Conservation (phyloP, 2,113 vertebrate species). For the Chroicocephalus ridibundus region DNA sequence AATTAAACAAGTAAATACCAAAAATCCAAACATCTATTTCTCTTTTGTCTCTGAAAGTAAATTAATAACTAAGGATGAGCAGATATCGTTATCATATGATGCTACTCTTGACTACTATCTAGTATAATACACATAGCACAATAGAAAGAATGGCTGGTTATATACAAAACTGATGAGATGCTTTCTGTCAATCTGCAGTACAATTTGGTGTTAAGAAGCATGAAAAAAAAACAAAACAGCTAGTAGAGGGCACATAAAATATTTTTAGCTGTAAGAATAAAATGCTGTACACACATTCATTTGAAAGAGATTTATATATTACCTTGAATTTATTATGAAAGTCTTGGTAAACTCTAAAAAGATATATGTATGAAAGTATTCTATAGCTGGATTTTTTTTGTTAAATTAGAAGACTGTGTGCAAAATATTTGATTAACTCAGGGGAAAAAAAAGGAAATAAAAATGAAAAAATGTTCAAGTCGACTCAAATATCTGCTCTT, state of each 20-base stretch:
- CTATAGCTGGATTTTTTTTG: neutral
- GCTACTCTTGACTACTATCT: neutral
- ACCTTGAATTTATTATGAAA: neutral
- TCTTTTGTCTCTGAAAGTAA: neutral
- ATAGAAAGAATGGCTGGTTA: neutral
- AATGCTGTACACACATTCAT: neutral
- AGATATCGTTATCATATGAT: neutral
- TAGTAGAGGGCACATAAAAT: neutral
- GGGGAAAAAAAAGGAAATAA: neutral
- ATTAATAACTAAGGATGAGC: neutral
- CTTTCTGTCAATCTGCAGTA: neutral
- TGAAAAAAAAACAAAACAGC: neutral
- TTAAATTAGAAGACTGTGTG: neutral
- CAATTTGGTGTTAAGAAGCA: neutral
- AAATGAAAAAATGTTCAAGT: neutral
- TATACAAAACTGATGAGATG: neutral
- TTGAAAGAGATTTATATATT: neutral
- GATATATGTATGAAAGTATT: neutral
- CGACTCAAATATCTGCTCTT: neutral
- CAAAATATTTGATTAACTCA: neutral
- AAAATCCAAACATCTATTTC: neutral
- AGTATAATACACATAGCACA: neutral
- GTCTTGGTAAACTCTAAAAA: neutral
- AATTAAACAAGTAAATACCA: neutral
- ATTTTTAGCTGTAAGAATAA: neutral